Evolutionary conservation across 2,113 vertebrate species (phyloP), one percentile per base, ranked within the genome.

Genomic region (Morone chrysops): DNA sequence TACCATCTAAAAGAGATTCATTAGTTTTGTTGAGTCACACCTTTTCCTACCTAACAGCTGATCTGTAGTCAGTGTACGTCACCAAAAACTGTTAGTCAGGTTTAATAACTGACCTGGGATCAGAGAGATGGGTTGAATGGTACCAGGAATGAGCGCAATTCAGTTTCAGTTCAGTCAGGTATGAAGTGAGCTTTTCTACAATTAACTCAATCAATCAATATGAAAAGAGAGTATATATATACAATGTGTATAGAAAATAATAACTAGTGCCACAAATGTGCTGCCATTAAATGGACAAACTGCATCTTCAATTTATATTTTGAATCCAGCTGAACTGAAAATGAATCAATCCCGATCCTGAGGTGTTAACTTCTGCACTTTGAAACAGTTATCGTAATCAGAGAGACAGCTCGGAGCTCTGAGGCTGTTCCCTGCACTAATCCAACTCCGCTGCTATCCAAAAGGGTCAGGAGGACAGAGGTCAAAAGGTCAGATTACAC

Each of bases 401-500:
- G 75, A 87, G 69, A 83, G 59, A 62, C 70, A 51, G 82, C 75
- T 79, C 45, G 43, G 75, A 72, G 78, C 78, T 75, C 60, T 68
- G 8, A 51, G 75, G 78, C 79, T 47, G 54, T 20, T 80, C 74
- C 80, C 83, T 81, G 86, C 66, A 70, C 75, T 71, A 48, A 80
- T 71, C 70, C 51, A 47, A 82, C 86, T 78, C 82, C 69, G 87
- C 78, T 81, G 79, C 81, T 81, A 70, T 40, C 82, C 62, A 79
- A 81, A 50, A 81, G 61, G 48, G 69, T 81, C 66, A 74, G 66
- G 62, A 85, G 85, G 83, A 84, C 81, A 71, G 81, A 81, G 83
- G 87, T 90, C 75, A 70, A 77, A 90, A 79, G 87, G 88, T 88
- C 73, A 88, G 81, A 75, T 92, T 82, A 86, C 82, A 60, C 72